Evolutionary conservation across 2,797 vertebrate species (phyloP), one percentile per base, ranked within the genome.

Genomic region (Sciurus vulgaris): DNA sequence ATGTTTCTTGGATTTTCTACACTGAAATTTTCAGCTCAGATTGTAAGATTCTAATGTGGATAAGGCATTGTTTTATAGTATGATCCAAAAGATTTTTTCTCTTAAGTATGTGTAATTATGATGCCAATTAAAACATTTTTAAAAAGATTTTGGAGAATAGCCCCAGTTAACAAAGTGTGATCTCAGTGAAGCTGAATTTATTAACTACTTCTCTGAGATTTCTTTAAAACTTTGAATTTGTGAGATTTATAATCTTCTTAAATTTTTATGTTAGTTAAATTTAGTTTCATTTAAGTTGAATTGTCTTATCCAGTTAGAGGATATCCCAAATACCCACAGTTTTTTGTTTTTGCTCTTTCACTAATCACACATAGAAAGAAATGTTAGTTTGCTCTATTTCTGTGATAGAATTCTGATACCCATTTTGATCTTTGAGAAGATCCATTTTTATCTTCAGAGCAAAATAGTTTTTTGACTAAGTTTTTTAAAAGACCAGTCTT

Each of bases 141-240:
- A 30, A 33, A 87, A 73, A 56, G 26, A 30, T 70, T 59, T 91
- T 79, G 51, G 59, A 72, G 54, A 81, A 1, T 56, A 49, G 33
- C 44, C 26, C 14, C 70, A 28, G 9, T 35, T 92, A 81, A 51
- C 56, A 24, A 77, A 67, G 41, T 49, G 13, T 51, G 26, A n/a
- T 38, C 56, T 89, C 79, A 49, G 11, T 54, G 41, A 24, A 54
- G 17, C 73, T 28, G 38, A 28, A n/a, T 78, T 79, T 65, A 73
- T 24, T 88, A 83, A 61, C 7, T 69, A 2, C 15, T 61, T 82
- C 49, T 81, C 38, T 63, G 69, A 91, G 56, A 92, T 65, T 86
- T 95, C 56, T 77, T 92, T 96, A 61, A 74, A 97, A 77, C 78
- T 88, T 96, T 81, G 94, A 98, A 96, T 84, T 97, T 96, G 86